phyloP scores from a whole-genome alignment of 1,140 invertebrate species.

The Brachionus calyciflorus region DNA sequence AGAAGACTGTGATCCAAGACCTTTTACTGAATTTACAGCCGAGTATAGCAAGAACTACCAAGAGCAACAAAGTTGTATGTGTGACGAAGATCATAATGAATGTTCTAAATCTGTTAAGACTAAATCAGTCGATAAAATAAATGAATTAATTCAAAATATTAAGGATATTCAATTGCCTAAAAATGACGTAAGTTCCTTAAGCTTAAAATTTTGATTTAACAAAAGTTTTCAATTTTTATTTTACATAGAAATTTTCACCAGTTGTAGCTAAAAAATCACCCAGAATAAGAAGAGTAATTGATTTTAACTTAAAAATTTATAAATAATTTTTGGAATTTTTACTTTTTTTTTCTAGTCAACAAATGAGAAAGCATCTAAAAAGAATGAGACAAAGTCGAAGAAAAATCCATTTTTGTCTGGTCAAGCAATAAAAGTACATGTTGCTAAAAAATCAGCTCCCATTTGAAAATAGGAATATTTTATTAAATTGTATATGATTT shows the following conservation, averaged over 20 bases:
- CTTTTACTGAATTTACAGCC: slow-evolving; percentile 66
- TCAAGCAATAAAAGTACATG: neutral
- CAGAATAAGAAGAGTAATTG: slow-evolving; percentile 52
- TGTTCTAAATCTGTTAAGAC: slow-evolving; percentile 5
- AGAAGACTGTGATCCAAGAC: slow-evolving; percentile 51
- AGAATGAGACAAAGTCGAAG: neutral
- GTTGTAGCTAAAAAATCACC: slow-evolving; percentile 57
- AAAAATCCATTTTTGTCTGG: neutral
- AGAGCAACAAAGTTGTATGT: slow-evolving; percentile 88
- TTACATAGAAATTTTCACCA: neutral
- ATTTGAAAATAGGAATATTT: no score
- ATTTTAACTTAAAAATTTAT: neutral
- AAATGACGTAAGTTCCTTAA: neutral
- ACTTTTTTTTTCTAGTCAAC: no score
- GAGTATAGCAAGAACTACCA: slow-evolving; percentile 91
- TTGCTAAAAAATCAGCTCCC: neutral
- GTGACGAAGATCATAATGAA: slow-evolving; percentile 80
- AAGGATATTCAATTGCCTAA: neutral
- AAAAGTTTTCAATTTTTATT: neutral
- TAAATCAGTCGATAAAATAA: slow-evolving; percentile 6
- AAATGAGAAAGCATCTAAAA: no score
- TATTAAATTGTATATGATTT: no score
- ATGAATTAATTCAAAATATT: slow-evolving; percentile 4
- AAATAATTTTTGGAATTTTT: neutral
- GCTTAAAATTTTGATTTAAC: neutral